Base-by-base conservation (phyloP, 2,797 vertebrate genomes). In the Lophius americanus region DNA sequence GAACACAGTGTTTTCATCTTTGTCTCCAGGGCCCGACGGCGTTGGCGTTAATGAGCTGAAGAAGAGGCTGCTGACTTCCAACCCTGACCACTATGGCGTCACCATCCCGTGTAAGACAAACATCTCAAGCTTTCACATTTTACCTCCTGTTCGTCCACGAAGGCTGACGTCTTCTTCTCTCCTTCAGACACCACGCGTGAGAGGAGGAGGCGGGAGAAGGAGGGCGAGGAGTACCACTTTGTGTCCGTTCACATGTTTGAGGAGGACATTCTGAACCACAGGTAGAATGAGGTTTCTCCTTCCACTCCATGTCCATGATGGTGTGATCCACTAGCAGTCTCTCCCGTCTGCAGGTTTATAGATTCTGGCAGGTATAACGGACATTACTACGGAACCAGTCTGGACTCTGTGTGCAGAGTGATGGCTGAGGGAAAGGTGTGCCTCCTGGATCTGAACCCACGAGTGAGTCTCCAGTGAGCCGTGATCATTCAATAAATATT, bases 181-280 rank as follows among this genome's bases (percentile, higher is more conserved):
- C 67, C 83, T 71, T 68, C 81, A 99, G 96, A 97, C 78, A 98
- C 96, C 42, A 97, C 96, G 5, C 93, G 96, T 64, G 90, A 95
- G 74, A 96, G 83, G 83, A 95, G 92, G 78, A 91, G 72, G 86
- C 95, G 95, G 64, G 96, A 99, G 88, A 94, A 67, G 4, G 95
- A 99, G 3, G 96, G 95, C 5, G 88, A 95, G 38, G 96, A 99
- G 85, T 98, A 99, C 84, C 93, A 95, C 84, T 98, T 98, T 89
- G 94, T 96, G 73, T 95, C 97, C 47, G 91, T 94, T 82, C 95
- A 94, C 73, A 88, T 92, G 88, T 98, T 98, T 90, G 96, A 98
- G 86, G 95, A 95, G 77, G 95, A 94, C 12, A 93, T 99, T 69
- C 92, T 98, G 79, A 95, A 95, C 88, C 95, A 96, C 84, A 96